These are phyloP conservation scores for Ophiothrix spiculata DNA, from an alignment of 35 echinoderm and acorn worm genomes.

Conservation along the genomic window DNA sequence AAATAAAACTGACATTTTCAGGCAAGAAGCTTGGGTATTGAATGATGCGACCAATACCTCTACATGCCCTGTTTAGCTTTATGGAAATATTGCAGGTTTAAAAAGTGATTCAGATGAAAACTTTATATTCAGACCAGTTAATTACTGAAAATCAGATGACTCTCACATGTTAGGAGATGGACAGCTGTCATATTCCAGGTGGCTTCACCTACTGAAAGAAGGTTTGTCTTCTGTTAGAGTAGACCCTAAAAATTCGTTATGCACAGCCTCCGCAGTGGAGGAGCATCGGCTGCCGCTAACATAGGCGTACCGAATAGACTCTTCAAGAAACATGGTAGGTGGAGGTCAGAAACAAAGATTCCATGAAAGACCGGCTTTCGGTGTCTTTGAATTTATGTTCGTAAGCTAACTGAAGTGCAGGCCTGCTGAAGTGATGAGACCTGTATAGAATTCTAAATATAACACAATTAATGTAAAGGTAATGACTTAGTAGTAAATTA, in stretches of 20 bases:
- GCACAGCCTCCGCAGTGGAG: slow-evolving; percentile 45
- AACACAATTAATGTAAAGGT: too few relatives aligned
- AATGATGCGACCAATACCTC: background rate
- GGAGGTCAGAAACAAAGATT: slow-evolving; percentile 12
- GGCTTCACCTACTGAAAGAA: background rate
- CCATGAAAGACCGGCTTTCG: background rate
- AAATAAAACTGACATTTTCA: slow-evolving; percentile 20
- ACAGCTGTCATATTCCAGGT: background rate
- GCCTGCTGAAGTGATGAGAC: too few relatives aligned
- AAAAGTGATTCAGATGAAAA: background rate
- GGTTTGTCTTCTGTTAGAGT: background rate
- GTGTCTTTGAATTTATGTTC: background rate
- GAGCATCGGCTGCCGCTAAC: slow-evolving; percentile 40
- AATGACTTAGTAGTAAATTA: too few relatives aligned
- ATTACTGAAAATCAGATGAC: background rate
- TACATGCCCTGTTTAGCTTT: slow-evolving; percentile 6
- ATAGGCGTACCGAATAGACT: slow-evolving; percentile 33
- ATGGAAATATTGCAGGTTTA: background rate
- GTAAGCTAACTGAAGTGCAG: too few relatives aligned
- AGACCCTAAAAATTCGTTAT: background rate
- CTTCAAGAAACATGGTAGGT: slow-evolving; percentile 49
- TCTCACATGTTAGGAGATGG: background rate
- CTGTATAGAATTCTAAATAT: too few relatives aligned
- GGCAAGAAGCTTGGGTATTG: slow-evolving; percentile 22
- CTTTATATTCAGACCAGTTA: background rate